Conservation (phyloP, 2,797 vertebrate genomes). For the Gymnothorax reevesii region DNA sequence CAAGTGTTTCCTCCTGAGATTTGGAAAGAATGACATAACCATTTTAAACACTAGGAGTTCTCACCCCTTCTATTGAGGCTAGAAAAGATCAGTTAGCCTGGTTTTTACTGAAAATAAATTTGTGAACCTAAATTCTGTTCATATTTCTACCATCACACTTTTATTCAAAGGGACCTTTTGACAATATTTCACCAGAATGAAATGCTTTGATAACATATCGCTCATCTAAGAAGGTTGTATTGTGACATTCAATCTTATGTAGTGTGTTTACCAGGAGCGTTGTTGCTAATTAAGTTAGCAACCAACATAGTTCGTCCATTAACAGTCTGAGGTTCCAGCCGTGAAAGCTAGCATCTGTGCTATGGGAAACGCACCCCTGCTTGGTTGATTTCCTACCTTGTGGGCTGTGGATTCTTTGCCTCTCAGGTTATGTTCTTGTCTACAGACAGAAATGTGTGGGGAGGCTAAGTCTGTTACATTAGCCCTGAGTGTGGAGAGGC, state of each 20-base stretch:
- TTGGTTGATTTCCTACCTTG: not conserved
- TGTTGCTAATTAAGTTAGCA: too few relatives aligned
- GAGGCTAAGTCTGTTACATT: not conserved
- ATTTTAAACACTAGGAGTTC: not conserved
- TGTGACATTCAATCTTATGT: not conserved
- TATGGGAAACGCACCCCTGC: too few relatives aligned
- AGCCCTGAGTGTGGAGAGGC: not conserved
- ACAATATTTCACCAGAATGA: not conserved
- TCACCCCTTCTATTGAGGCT: not conserved
- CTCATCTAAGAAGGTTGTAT: not conserved
- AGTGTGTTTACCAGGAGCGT: too few relatives aligned
- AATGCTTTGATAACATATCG: not conserved
- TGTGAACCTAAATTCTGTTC: not conserved
- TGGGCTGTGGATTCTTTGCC: not conserved
- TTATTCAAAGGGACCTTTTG: not conserved
- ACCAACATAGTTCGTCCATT: too few relatives aligned
- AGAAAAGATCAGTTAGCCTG: not conserved
- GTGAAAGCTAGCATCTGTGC: too few relatives aligned
- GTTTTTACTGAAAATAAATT: not conserved
- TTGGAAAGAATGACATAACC: not conserved
- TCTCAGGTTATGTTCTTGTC: not conserved
- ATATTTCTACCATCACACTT: not conserved
- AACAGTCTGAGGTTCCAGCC: too few relatives aligned
- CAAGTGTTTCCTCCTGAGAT: not conserved
- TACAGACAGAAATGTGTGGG: not conserved